Evolutionary conservation across 1,140 invertebrate genomes (phyloP), one percentile per base, ranked within the genome.

Genomic region (Bathynomus jamesi): DNA sequence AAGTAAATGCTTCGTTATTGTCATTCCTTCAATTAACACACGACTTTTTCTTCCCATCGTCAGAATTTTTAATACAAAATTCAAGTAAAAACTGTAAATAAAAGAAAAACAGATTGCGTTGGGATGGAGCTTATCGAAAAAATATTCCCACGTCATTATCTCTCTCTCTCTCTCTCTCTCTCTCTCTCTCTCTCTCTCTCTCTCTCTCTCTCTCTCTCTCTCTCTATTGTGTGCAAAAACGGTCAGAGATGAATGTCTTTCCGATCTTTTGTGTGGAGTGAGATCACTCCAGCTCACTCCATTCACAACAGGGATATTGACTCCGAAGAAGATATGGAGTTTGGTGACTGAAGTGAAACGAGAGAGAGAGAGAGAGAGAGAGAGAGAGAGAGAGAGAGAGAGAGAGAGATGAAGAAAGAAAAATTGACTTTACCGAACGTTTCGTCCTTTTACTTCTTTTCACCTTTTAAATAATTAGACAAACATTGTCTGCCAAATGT

Each of bases 161-260:
- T 53, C 40, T 53, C 40, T 53, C 40, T 46, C 21, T 53, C 32
- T 67, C n/a, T 67, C 21, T 46, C 46, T 40, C 46, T 67, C 17
- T 67, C 32, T 46, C 32, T 67, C 46, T 67, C 32, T 67, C 32
- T 24, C 21, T 67, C 32, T 67, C 30, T 67, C 30, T 32, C 5
- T 67, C 32, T 67, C n/a, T 67, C 21, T 46, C 46, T 40, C 46
- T 67, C 17, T 67, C 32, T 46, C 32, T 67, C 46, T 67, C 32
- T 67, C 32, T 24, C 21, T 67, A 31, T 67, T 25, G n/a, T n/a
- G n/a, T n/a, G n/a, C n/a, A n/a, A n/a, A n/a, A n/a, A n/a, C n/a
- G n/a, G n/a, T n/a, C n/a, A n/a, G n/a, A n/a, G n/a, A n/a, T n/a
- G n/a, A n/a, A n/a, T n/a, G n/a, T 67, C 30, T 32, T 10, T 67